Conservation (phyloP, 2,888 invertebrate species). For the Blera fallax region DNA sequence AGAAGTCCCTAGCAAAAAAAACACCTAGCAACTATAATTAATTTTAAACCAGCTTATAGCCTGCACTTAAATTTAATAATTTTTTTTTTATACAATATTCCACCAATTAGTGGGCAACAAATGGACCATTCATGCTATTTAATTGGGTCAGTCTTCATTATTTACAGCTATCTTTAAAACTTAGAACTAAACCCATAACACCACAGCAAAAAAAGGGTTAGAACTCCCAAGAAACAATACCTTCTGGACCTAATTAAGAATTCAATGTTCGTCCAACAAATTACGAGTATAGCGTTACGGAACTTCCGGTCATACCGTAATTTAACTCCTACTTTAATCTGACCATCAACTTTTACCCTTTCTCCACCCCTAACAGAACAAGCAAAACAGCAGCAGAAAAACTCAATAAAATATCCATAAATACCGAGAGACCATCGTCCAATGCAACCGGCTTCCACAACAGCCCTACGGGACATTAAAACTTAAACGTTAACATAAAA, state of each 20-base stretch:
- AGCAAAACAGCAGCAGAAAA: not conserved
- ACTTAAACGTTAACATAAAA: slow-evolving; percentile 34
- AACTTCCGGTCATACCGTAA: slow-evolving; percentile 20
- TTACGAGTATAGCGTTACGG: not conserved
- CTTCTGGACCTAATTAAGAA: slow-evolving; percentile 9
- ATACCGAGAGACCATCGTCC: slow-evolving; percentile 1
- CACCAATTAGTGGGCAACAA: not conserved
- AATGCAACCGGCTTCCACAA: not conserved
- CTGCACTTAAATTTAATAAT: not conserved
- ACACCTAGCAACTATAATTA: too few species aligned
- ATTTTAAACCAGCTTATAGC: not conserved
- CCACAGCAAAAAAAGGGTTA: not conserved
- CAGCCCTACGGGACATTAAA: slow-evolving; percentile 26
- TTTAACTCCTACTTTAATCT: slow-evolving; percentile 8
- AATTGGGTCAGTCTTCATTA: not conserved
- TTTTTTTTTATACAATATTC: not conserved
- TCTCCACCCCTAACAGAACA: not conserved
- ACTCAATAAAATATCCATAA: slow-evolving; percentile 25
- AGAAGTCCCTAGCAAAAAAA: too few species aligned
- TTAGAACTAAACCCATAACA: not conserved
- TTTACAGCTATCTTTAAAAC: not conserved
- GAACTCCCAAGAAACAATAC: not conserved
- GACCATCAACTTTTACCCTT: slow-evolving; percentile 1
- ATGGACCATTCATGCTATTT: not conserved
- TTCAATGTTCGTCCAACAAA: not conserved